Conservation (phyloP, 1,140 invertebrate species). For the Gonioctena quinquepunctata region DNA sequence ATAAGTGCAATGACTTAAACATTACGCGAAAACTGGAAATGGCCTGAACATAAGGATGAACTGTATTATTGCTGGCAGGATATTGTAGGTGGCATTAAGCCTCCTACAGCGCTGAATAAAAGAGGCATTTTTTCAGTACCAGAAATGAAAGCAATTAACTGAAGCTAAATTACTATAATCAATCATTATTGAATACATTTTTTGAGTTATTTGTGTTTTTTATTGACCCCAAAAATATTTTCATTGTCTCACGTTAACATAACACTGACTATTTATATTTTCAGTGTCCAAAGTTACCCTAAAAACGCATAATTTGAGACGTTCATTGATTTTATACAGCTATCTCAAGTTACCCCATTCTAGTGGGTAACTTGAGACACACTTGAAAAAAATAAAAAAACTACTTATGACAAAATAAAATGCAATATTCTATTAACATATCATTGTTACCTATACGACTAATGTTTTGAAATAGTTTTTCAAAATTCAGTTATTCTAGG, state of each 20-base stretch:
- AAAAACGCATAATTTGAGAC: conserved; percentile 5
- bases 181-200: background rate
- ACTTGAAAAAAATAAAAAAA: conserved; percentile 17
- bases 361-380: background rate
- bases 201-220: background rate
- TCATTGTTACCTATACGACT: background rate
- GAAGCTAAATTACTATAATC: conserved; percentile 4
- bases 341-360: background rate
- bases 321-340: conserved; percentile 4
- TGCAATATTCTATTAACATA: background rate
- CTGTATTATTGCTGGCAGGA: conserved; percentile 4
- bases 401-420: background rate
- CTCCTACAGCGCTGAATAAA: conserved; percentile 3
- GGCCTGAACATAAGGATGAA: conserved; percentile 7
- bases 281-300: background rate
- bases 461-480: background rate
- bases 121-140: background rate
- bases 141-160: conserved; percentile 1
- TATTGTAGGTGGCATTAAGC: conserved; percentile 4
- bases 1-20: conserved; percentile 8
- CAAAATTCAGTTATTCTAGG: background rate
- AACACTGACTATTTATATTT: conserved; percentile 10
- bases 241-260: conserved; percentile 9
- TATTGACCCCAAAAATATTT: conserved; percentile 6
- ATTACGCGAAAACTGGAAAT: conserved; percentile 6